Evolutionary conservation across 2,888 invertebrate species (phyloP), one percentile per base, ranked within the genome.

Genomic region (Tetrapedia diversipes): DNA sequence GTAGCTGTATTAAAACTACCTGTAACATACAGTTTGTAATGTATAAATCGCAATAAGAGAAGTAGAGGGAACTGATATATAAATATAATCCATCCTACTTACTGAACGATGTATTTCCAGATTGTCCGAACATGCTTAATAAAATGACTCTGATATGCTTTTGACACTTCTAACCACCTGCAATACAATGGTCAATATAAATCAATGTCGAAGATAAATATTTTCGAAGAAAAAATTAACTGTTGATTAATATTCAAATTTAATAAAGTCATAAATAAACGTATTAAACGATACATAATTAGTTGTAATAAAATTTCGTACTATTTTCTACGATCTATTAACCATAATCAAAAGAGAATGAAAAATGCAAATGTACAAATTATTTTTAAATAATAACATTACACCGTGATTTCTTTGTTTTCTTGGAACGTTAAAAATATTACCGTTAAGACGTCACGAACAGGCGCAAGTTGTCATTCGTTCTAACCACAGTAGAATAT

Each of bases 1-100:
- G 92, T 89, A 0, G 93, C 90, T 0, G 93, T 85, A 77, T 92
- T 93, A 89, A 94, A 94, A 11, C 93, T 92, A 59, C 92, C 92
- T 93, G 70, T 32, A 37, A 65, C 32, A 45, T 29, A 45, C 61
- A 59, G 41, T 43, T 11, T 4, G 45, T 4, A 10, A 7, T 6
- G 7, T 3, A 22, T 51, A 0, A 10, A 39, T 27, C 32, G 1
- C 16, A 8, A 29, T 19, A 8, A 10, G 16, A 19, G 27, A 53
- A 14, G 8, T 4, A n/a, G 0, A 22, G 2, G 39, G n/a, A 47
- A 4, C 2, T 8, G 7, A 43, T 7, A 41, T 0, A 24, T 1
- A 19, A 16, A 29, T 3, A 16, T 8, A 1, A 11, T 16, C 37
- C 4, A 4, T 29, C 61, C 59, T 39, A 87, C 91, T 85, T 88